A percentile compares a stretch with the other conserved stretches of the same genome.
These are phyloP conservation scores for Aplochiton taeniatus DNA, from an alignment of 2,797 vertebrate species.

Conservation along the genomic window DNA sequence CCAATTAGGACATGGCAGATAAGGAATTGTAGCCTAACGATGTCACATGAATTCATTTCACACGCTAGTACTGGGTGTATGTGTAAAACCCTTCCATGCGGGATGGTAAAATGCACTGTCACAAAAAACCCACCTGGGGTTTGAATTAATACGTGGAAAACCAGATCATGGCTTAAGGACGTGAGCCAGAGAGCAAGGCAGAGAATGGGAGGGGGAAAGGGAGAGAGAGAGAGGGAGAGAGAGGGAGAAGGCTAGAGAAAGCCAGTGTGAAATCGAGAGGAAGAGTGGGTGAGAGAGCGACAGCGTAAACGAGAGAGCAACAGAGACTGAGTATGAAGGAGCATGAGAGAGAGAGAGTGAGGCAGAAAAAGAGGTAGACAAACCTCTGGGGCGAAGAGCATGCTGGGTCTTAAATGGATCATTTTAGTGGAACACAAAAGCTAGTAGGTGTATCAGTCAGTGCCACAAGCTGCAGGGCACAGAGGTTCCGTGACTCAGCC, in stretches of 20 bases:
- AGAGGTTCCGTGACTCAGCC: constrained; percentile 51
- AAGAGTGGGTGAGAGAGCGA: constrained; percentile 10
- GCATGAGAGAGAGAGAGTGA: not conserved
- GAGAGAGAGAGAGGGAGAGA: constrained; percentile 4
- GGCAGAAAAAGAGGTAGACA: not conserved
- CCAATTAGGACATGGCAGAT: too few relatives aligned
- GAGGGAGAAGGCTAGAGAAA: not conserved
- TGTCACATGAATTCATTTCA: too few relatives aligned
- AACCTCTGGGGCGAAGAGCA: not conserved
- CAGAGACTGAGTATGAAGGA: not conserved
- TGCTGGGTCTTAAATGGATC: constrained; percentile 55
- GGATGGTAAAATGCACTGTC: too few relatives aligned
- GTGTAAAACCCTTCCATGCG: too few relatives aligned
- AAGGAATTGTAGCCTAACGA: too few relatives aligned
- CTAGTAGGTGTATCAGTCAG: constrained; percentile 54
- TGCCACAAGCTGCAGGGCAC: constrained; percentile 58
- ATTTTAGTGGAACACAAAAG: constrained; percentile 60
- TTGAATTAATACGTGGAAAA: constrained; percentile 25
- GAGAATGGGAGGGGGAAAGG: constrained; percentile 5
- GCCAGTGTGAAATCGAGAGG: not conserved
- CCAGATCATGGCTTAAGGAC: constrained; percentile 21
- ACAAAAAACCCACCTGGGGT: constrained; percentile 17
- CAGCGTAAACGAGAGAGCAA: constrained; percentile 12
- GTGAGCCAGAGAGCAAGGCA: not conserved
- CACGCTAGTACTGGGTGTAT: too few relatives aligned